Percentiles rank a stretch among this genome's conserved stretches.
These are phyloP conservation scores for Sycophila texana DNA, from an alignment of 2,888 invertebrate species.

Conservation along the genomic window DNA sequence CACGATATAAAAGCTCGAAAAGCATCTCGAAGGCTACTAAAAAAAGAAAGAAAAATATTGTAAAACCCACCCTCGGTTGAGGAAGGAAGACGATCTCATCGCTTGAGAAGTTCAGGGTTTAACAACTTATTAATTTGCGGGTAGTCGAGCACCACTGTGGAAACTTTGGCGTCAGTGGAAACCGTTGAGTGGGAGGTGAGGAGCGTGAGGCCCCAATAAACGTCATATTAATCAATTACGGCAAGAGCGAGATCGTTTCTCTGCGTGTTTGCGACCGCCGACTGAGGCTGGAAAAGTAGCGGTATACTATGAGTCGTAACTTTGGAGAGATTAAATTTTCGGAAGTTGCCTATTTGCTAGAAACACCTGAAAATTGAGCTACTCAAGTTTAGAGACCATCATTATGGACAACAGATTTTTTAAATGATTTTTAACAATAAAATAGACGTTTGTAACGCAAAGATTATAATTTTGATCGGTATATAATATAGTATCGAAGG, in stretches of 20 bases:
- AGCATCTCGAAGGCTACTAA: too few species aligned
- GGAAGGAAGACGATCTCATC: background rate
- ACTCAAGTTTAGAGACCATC: background rate
- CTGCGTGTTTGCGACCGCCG: conserved; percentile 30
- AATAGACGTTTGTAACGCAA: too few species aligned
- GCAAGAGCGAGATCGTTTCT: conserved; percentile 26
- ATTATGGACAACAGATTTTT: too few species aligned
- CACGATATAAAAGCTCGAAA: too few species aligned
- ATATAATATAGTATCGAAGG: too few species aligned
- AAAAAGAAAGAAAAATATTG: too few species aligned
- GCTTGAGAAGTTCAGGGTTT: conserved; percentile 37
- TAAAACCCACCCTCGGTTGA: background rate
- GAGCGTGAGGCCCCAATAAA: conserved; percentile 56
- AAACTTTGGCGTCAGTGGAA: conserved; percentile 23
- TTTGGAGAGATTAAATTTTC: conserved; percentile 23
- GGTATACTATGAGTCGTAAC: conserved; percentile 1
- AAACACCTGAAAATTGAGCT: conserved; percentile 11
- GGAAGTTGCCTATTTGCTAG: background rate
- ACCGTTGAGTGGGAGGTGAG: conserved; percentile 39
- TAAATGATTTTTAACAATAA: too few species aligned
- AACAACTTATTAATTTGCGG: conserved; percentile 57
- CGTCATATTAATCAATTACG: conserved; percentile 60
- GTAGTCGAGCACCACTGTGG: conserved; percentile 27
- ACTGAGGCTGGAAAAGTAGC: conserved; percentile 10
- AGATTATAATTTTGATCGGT: too few species aligned